Conservation (phyloP, 2,113 vertebrate genomes). For the Athene noctua region DNA sequence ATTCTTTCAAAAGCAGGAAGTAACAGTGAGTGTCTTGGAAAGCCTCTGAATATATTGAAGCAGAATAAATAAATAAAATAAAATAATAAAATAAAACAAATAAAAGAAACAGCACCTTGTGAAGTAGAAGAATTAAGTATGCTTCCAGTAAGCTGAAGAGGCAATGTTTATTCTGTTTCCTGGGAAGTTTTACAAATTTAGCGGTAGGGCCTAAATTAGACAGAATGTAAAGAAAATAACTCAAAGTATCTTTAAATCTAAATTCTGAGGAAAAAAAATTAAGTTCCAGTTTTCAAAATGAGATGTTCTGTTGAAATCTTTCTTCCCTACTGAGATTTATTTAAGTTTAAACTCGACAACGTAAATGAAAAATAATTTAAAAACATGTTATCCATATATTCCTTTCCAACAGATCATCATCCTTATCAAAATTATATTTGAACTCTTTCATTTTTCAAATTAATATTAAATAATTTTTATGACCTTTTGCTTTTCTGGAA, state of each 20-base stretch:
- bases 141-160: not conserved
- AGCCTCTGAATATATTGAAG: not conserved
- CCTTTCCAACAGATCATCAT: not conserved
- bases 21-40: not conserved
- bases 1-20: not conserved
- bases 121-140: not conserved
- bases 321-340: not conserved
- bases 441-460: not conserved
- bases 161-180: not conserved
- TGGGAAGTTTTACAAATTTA: not conserved
- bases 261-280: not conserved
- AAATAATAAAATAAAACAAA: not conserved
- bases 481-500: not conserved
- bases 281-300: not conserved
- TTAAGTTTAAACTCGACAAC: not conserved
- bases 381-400: not conserved
- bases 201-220: not conserved
- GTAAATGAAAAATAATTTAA: not conserved
- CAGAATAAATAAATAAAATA: not conserved
- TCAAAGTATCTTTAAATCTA: not conserved
- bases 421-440: not conserved
- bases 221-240: not conserved
- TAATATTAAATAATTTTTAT: not conserved
- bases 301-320: not conserved
- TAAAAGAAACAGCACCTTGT: not conserved